A percentile compares a stretch with the other conserved stretches of the same genome.
These are phyloP conservation scores for Adelges cooleyi DNA, from an alignment of 1,140 invertebrate species.

Conservation along the genomic window DNA sequence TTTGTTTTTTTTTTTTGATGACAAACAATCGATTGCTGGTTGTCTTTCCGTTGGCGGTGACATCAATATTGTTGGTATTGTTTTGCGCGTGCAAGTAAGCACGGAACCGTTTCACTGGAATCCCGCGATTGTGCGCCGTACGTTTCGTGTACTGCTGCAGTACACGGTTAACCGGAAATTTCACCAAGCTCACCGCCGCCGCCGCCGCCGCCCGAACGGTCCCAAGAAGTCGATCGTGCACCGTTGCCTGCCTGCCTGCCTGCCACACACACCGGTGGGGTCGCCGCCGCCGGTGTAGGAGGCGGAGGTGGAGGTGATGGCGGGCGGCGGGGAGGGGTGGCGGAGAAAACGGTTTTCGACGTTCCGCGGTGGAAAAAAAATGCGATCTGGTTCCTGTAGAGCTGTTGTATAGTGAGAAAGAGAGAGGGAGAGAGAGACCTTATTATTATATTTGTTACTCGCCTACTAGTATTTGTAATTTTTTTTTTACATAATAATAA, in stretches of 20 bases:
- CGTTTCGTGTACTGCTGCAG: background rate
- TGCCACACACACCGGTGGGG: background rate
- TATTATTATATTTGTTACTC: no score
- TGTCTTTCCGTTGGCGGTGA: no score
- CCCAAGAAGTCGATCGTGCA: slow-evolving; percentile 22
- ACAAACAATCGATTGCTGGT: no score
- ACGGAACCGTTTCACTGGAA: no score
- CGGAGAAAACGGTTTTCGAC: slow-evolving; percentile 23
- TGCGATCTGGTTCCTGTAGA: slow-evolving; percentile 3
- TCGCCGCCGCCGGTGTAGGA: background rate
- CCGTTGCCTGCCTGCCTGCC: background rate
- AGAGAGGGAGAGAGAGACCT: no score
- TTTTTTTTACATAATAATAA: no score
- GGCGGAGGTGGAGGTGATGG: background rate
- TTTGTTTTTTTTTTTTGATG: no score
- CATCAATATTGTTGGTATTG: no score
- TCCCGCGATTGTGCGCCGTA: background rate
- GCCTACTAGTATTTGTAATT: no score
- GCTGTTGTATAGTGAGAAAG: no score
- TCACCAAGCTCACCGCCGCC: slow-evolving; percentile 23
- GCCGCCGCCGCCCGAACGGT: slow-evolving; percentile 20
- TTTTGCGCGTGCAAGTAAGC: no score
- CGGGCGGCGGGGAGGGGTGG: background rate
- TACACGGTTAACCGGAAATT: slow-evolving; percentile 25
- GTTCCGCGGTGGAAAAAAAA: background rate